Evolutionary conservation across 37 sponge, comb jelly and placozoan genomes (phyloP), one percentile per base, ranked within the genome.

Genomic region (Agelas oroides): DNA sequence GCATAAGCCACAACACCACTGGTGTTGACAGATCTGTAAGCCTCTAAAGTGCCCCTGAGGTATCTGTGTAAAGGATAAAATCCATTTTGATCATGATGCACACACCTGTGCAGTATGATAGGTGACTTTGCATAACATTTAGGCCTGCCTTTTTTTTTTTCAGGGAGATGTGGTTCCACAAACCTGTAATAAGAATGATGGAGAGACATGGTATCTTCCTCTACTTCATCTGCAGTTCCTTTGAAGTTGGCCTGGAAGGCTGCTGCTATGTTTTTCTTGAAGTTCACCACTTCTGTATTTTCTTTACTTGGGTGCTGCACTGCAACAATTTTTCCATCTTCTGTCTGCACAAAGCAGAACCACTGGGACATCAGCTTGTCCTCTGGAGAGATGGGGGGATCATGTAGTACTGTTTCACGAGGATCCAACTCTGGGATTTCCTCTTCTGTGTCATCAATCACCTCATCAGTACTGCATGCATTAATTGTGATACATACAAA

Each of bases 231-330:
- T 1, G 35, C 41, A 21, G 71, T 82, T 2, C 73, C 63, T 24
- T 74, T 63, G 54, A 88, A 81, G 61, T 88, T 88, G 37, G 88
- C 76, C 46, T 88, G 88, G 53, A 88, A 88, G 58, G 88, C 82
- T 65, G 82, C 71, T 14, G 75, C 82, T 58, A 88, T 88, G 59
- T 60, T 37, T 39, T 81, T 88, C 77, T 88, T 88, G 69, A 88
- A 70, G 59, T 88, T 88, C 25, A 75, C 76, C 11, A 34, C 82
- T 21, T 63, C 35, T 16, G 21, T 20, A 55, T 24, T 57, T 46
- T 76, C 88, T 81, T 30, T 33, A 12, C 18, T n/a, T 21, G 58
- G 56, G 31, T 88, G 59, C 20, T 61, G 33, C 17, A 88, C 82
- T 8, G 52, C 75, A 24, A 70, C 77, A 57, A 88, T 75, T 58